These are phyloP conservation scores for Phrixothrix hirtus DNA, from an alignment of 2,888 invertebrate genomes.

Conservation along the genomic window DNA sequence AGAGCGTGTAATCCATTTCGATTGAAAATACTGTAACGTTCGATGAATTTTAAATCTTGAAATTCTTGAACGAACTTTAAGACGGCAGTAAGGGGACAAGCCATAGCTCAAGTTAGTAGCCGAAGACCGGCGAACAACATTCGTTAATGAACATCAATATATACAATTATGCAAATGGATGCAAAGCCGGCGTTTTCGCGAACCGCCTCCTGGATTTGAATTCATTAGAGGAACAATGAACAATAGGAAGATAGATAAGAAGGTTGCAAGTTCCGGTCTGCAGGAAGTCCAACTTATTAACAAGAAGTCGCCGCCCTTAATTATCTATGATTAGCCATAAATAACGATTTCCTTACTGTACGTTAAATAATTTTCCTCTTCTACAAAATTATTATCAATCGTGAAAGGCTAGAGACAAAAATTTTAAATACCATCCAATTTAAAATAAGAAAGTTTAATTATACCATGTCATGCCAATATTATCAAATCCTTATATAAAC, in stretches of 20 bases:
- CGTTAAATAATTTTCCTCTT: background rate
- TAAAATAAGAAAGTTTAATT: too few species aligned
- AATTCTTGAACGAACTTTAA: conserved; percentile 30
- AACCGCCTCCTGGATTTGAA: conserved; percentile 54
- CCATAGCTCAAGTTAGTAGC: conserved; percentile 30
- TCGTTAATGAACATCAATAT: conserved; percentile 58
- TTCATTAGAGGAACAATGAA: conserved; percentile 55
- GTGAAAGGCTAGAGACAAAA: too few species aligned
- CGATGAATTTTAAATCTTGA: conserved; percentile 38
- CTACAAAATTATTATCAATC: too few species aligned
- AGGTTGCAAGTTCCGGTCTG: conserved; percentile 45
- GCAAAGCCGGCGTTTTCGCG: conserved; percentile 55
- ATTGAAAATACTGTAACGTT: conserved; percentile 48
- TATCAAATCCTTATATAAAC: too few species aligned
- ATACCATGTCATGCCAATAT: too few species aligned
- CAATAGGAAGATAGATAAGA: conserved; percentile 55
- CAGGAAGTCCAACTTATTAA: conserved; percentile 29
- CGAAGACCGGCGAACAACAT: conserved; percentile 36
- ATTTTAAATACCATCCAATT: background rate
- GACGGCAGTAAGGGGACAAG: conserved; percentile 28
- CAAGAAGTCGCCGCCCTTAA: conserved; percentile 28
- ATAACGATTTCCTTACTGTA: conserved; percentile 1
- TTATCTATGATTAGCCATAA: conserved; percentile 22
- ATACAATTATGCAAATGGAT: conserved; percentile 57
- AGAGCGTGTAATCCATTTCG: conserved; percentile 46